These are phyloP conservation scores for Strigamia transsilvanica DNA, from an alignment of 2,888 invertebrate species.

Conservation along the genomic window DNA sequence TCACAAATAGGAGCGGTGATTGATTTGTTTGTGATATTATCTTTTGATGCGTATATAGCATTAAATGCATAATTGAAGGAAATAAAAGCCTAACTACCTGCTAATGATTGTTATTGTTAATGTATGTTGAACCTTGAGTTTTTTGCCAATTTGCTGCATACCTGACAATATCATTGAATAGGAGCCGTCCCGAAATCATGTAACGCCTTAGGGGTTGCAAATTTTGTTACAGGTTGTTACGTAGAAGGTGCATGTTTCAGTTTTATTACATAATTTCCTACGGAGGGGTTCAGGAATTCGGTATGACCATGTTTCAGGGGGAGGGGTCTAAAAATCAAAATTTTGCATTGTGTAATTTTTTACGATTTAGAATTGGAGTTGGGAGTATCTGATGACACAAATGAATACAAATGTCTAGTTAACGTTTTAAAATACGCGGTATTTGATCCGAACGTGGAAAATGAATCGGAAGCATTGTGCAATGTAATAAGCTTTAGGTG, in stretches of 20 bases:
- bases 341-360: too few relatives aligned
- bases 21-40: background rate
- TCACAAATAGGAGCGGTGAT: background rate
- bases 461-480: background rate
- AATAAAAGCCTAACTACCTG: background rate
- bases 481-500: slow-evolving; percentile 26
- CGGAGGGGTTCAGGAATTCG: too few relatives aligned
- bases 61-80: background rate
- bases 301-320: too few relatives aligned
- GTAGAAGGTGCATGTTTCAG: too few relatives aligned
- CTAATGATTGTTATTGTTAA: background rate
- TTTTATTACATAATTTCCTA: too few relatives aligned
- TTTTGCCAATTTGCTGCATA: too few relatives aligned
- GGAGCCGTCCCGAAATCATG: too few relatives aligned
- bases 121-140: background rate
- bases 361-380: background rate
- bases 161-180: too few relatives aligned
- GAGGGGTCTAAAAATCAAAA: too few relatives aligned
- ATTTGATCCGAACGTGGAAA: background rate
- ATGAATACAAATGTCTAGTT: background rate
- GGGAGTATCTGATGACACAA: background rate
- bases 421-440: background rate
- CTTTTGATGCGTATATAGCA: background rate
- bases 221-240: too few relatives aligned
- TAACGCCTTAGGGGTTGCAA: too few relatives aligned